These are phyloP conservation scores for Polyommatus icarus DNA, from an alignment of 2,888 invertebrate genomes.

Conservation along the genomic window DNA sequence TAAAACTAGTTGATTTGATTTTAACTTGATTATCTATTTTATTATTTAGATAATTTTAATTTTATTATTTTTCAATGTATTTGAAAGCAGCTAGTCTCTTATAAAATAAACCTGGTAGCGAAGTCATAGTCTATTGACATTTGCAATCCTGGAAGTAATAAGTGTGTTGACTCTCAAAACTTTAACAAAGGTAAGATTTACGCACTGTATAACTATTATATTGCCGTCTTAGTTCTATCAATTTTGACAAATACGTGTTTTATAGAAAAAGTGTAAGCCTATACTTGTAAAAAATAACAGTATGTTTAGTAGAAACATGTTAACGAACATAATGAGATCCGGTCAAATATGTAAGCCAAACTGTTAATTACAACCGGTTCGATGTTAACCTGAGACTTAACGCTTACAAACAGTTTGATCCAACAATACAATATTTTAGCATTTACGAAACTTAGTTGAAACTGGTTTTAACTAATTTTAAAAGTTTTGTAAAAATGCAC, in stretches of 20 bases:
- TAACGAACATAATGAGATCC: constrained; percentile 2
- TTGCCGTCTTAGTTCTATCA: too few species aligned
- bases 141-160: too few species aligned
- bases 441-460: too few species aligned
- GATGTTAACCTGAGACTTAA: background rate
- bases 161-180: too few species aligned
- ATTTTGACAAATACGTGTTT: background rate
- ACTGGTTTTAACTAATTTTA: too few species aligned
- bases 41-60: background rate
- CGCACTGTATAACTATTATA: too few species aligned
- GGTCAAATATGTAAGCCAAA: background rate
- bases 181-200: too few species aligned
- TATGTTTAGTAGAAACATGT: background rate
- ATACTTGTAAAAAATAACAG: background rate
- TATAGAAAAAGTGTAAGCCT: background rate
- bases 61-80: background rate
- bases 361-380: background rate
- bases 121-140: too few species aligned
- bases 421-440: background rate
- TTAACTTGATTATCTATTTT: background rate
- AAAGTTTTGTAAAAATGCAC: too few species aligned
- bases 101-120: too few species aligned
- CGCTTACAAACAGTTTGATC: background rate
- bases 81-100: too few species aligned
- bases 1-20: background rate